Base-by-base conservation (phyloP, 2,888 invertebrate species). In the Chalcosyrphus nemorum region DNA sequence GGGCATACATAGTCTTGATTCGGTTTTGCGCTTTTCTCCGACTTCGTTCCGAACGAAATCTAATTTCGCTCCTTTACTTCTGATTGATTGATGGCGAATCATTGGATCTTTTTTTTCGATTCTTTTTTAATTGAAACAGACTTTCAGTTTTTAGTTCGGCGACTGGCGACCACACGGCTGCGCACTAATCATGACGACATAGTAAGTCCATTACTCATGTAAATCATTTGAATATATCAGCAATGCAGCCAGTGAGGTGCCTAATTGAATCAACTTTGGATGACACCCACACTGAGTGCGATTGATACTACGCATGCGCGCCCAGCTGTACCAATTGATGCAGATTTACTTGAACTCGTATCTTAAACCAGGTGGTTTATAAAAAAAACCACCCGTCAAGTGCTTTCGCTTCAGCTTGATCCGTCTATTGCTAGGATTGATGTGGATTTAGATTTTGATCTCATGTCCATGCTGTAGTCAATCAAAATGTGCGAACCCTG, bases 51-150 rank as follows among this genome's bases (percentile, higher is more conserved):
- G n/a, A n/a, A n/a, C 52, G 11, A 66, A 70, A 47, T 56, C 75
- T 29, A 43, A 57, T 70, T 52, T 65, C 76, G 57, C 21, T 52
- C 45, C 74, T 66, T n/a, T 9, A 13, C 56, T 54, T 68, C 54
- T 82, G 82, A 82, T 82, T 82, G 82, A 82, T 74, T 68, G 82
- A 78, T 82, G 43, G 82, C 82, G 72, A 78, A 78, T 82, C 78
- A 45, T 68, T 74, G 47, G 78, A 72, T 57, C 32, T 68, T 29
- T 24, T 43, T 27, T 59, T 38, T 15, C 5, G 21, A 17, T 17
- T 32, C 21, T 50, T 41, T 47, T 74, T 56, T 75, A 70, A 65
- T 76, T 72, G 81, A 77, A 54, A 52, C 77, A 68, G 66, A 74
- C 74, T 74, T 61, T 9, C 27, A 45, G 35, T 19, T 56, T 65